Conservation (phyloP, 2,113 vertebrate genomes). For the Cynocephalus volans region DNA sequence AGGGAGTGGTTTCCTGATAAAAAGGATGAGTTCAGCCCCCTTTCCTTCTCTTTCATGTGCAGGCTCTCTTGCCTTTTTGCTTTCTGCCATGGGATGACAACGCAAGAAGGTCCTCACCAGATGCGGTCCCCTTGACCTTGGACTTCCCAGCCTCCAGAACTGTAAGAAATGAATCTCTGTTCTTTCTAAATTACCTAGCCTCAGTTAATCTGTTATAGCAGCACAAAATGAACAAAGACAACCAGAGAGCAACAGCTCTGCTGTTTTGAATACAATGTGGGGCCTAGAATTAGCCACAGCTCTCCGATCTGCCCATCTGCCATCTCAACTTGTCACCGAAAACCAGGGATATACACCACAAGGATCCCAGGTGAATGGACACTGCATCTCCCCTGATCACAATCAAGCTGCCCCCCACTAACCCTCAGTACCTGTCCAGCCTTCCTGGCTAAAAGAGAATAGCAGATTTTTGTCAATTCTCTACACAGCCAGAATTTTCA, state of each 20-base stretch:
- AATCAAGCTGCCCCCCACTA: not conserved
- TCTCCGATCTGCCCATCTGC: not conserved
- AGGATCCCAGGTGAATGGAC: not conserved
- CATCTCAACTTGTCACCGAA: not conserved
- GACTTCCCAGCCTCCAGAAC: no score
- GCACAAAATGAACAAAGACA: not conserved
- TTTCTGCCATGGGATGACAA: no score
- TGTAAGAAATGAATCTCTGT: no score
- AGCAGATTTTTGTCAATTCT: not conserved
- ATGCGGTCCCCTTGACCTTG: no score
- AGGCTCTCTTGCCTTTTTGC: no score
- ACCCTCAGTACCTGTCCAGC: not conserved
- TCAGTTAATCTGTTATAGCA: no score
- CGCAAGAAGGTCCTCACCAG: no score
- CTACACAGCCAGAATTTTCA: not conserved
- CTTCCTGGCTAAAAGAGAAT: not conserved
- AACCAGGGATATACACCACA: not conserved
- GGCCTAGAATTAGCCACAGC: not conserved
- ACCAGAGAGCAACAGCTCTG: not conserved
- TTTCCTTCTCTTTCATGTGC: no score
- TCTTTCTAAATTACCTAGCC: no score
- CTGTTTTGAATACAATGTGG: not conserved
- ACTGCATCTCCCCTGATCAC: not conserved
- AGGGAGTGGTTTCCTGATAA: no score
- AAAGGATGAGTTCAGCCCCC: no score